phyloP scores from a whole-genome alignment of 2,888 invertebrate genomes.

The Drosophila helvetica region DNA sequence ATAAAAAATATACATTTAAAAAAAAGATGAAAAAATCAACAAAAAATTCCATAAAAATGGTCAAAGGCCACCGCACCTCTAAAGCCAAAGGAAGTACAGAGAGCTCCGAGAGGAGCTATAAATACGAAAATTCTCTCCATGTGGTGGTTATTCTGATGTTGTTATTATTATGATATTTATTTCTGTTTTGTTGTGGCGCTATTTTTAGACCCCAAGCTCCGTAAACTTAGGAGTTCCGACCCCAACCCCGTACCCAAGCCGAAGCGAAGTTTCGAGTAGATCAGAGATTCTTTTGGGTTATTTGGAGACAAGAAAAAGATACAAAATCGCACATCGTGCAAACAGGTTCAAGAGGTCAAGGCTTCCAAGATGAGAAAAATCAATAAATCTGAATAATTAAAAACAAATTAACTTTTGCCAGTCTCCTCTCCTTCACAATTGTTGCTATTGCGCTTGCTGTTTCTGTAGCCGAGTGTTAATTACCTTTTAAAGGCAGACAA shows the following conservation, averaged over 20 bases:
- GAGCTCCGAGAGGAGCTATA: constrained; percentile 15
- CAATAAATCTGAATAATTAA: constrained; percentile 71
- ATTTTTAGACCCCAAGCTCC: constrained; percentile 21
- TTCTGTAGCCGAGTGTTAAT: constrained; percentile 23
- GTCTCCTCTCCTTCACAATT: constrained; percentile 38
- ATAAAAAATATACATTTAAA: constrained; percentile 35
- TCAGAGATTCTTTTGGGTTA: not conserved
- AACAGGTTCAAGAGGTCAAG: constrained; percentile 45
- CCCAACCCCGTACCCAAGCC: not conserved
- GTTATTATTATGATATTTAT: constrained; percentile 37
- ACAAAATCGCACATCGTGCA: constrained; percentile 5
- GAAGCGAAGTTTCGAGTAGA: constrained; percentile 21
- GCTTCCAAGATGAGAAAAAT: constrained; percentile 67
- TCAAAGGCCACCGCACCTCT: constrained; percentile 14
- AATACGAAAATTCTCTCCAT: constrained; percentile 39
- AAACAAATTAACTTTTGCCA: constrained; percentile 56
- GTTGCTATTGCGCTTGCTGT: not conserved
- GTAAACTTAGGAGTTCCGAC: not conserved
- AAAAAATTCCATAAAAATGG: constrained; percentile 11
- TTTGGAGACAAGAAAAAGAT: not conserved
- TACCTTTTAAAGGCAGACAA: constrained; percentile 20
- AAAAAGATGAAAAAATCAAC: not conserved
- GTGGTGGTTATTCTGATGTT: constrained; percentile 34
- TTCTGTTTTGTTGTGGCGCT: constrained; percentile 18
- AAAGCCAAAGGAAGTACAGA: constrained; percentile 19